These are phyloP conservation scores for Atta cephalotes DNA, from an alignment of 1,140 invertebrate species.

Conservation along the genomic window DNA sequence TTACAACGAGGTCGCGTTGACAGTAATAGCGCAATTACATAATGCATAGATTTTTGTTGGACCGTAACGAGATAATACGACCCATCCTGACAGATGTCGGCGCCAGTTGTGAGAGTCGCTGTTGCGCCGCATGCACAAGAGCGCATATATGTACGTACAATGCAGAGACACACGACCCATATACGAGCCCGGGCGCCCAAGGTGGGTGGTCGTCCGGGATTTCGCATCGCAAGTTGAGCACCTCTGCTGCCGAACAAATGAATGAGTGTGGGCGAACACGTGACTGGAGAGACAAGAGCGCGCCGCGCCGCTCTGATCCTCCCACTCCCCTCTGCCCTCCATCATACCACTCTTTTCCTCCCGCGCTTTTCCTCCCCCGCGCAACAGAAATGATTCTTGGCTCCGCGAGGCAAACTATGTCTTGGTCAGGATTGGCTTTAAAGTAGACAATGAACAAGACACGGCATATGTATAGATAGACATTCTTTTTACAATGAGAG, in stretches of 20 bases:
- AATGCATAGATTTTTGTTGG: constrained; percentile 30
- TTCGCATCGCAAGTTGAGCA: constrained; percentile 74
- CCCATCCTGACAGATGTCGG: background rate
- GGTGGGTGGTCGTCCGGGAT: constrained; percentile 70
- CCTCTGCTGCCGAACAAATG: constrained; percentile 81
- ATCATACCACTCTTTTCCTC: constrained; percentile 6
- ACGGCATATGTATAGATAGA: background rate
- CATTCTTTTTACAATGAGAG: background rate
- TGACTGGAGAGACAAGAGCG: constrained; percentile 79
- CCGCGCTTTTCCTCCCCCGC: constrained; percentile 46
- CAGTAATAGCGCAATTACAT: constrained; percentile 14
- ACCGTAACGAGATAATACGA: constrained; percentile 25
- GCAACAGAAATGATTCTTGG: constrained; percentile 70
- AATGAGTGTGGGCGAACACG: constrained; percentile 83
- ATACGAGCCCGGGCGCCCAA: constrained; percentile 44
- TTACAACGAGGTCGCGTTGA: constrained; percentile 5
- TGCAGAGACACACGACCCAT: constrained; percentile 26
- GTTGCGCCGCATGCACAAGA: background rate
- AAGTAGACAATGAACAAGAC: constrained; percentile 13
- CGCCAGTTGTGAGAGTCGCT: constrained; percentile 41
- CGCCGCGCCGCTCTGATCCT: background rate
- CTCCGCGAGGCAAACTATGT: constrained; percentile 41
- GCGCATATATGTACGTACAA: background rate
- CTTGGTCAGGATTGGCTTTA: background rate
- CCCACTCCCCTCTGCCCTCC: background rate